These are phyloP conservation scores for Drosophila austrosaltans DNA, from an alignment of 2,888 invertebrate species.

Conservation along the genomic window DNA sequence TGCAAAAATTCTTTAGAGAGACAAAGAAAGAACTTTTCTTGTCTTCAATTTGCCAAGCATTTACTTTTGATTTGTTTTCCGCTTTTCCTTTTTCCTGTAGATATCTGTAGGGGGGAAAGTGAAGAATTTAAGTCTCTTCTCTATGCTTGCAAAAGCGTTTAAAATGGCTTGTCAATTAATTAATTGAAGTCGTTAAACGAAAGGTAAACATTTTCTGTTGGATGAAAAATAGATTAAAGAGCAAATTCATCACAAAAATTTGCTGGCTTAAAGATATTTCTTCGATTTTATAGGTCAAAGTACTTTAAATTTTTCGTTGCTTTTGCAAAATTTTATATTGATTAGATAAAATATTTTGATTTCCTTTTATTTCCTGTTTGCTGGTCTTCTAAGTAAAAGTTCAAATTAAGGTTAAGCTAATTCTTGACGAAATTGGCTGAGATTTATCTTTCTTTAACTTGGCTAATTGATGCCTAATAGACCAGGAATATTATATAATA, in stretches of 20 bases:
- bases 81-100: not conserved
- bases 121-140: not conserved
- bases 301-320: no score
- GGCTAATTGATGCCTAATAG: no score
- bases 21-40: slow-evolving; percentile 10
- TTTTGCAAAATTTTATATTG: no score
- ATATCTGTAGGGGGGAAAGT: no score
- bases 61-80: slow-evolving; percentile 25
- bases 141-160: slow-evolving; percentile 22
- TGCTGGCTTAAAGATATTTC: no score
- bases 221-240: not conserved
- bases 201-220: not conserved
- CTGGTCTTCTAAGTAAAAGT: no score
- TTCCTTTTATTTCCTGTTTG: no score
- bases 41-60: slow-evolving; percentile 19
- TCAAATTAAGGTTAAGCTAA: no score
- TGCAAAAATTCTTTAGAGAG: not conserved
- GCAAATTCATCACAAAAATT: not conserved
- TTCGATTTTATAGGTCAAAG: no score
- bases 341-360: no score
- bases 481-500: not conserved
- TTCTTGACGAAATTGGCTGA: no score
- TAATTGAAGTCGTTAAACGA: slow-evolving; percentile 14
- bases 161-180: slow-evolving; percentile 34
- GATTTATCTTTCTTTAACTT: no score